Conservation (phyloP, 2,888 invertebrate species). For the Drosophila nigricruria region DNA sequence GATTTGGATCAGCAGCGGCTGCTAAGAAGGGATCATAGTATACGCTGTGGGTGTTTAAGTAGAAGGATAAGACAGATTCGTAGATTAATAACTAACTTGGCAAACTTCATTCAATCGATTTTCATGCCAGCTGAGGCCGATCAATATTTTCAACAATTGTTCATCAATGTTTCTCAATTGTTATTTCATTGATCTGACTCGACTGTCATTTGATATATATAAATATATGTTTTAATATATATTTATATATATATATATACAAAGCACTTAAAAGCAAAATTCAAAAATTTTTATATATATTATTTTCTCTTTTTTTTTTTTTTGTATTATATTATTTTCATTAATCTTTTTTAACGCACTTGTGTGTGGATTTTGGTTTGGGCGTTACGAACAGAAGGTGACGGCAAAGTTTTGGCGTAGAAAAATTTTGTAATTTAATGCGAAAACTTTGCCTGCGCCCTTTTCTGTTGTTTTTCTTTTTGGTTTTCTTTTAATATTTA, state of each 20-base stretch:
- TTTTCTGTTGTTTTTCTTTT: slow-evolving; percentile 29
- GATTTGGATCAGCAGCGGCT: slow-evolving; percentile 94
- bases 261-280: slow-evolving; percentile 84
- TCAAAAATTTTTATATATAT: slow-evolving; percentile 71
- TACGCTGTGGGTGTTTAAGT: slow-evolving; percentile 87
- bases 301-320: slow-evolving; percentile 27
- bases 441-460: slow-evolving; percentile 44
- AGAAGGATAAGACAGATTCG: slow-evolving; percentile 34
- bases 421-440: slow-evolving; percentile 38
- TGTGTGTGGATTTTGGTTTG: slow-evolving; percentile 57
- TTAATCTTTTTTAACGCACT: slow-evolving; percentile 71
- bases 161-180: not conserved
- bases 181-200: slow-evolving; percentile 1
- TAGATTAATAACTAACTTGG: slow-evolving; percentile 55
- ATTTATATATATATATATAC: slow-evolving; percentile 8
- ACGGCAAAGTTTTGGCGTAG: slow-evolving; percentile 45
- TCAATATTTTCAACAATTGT: not conserved
- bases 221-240: not conserved
- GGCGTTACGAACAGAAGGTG: slow-evolving; percentile 43
- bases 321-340: slow-evolving; percentile 35
- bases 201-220: slow-evolving; percentile 21
- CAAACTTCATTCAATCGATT: not conserved
- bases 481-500: slow-evolving; percentile 3
- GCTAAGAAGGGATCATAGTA: slow-evolving; percentile 99
- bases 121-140: slow-evolving; percentile 35